These are phyloP conservation scores for Gymnoscopelus braueri DNA, from an alignment of 2,797 vertebrate species.

Conservation along the genomic window DNA sequence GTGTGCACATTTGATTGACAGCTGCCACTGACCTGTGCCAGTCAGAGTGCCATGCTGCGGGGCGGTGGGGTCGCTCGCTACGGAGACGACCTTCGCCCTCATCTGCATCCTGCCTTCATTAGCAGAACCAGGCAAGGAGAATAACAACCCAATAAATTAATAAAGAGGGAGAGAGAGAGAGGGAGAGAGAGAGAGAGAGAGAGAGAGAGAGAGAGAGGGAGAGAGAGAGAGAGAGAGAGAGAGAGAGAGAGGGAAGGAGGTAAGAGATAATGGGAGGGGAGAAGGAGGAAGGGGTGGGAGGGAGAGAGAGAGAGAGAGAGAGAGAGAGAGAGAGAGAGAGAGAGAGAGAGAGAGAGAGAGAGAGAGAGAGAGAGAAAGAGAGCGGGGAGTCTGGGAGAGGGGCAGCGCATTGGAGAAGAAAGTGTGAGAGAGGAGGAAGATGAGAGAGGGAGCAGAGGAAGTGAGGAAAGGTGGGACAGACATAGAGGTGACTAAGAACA, in stretches of 20 bases:
- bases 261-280: slow-evolving; percentile 54
- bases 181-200: slow-evolving; percentile 21
- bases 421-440: slow-evolving; percentile 25
- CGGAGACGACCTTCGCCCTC: slow-evolving; percentile 83
- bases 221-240: slow-evolving; percentile 15
- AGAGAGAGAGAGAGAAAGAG: slow-evolving; percentile 49
- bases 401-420: not conserved
- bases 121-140: slow-evolving; percentile 80
- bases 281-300: slow-evolving; percentile 19
- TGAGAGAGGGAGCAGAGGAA: slow-evolving; percentile 27
- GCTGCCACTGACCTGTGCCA: slow-evolving; percentile 83
- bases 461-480: not conserved
- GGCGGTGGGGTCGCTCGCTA: slow-evolving; percentile 82
- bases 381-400: slow-evolving; percentile 24
- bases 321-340: slow-evolving; percentile 7
- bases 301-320: slow-evolving; percentile 25
- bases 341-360: slow-evolving; percentile 5
- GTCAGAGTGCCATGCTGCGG: slow-evolving; percentile 81
- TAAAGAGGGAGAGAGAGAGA: slow-evolving; percentile 72
- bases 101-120: slow-evolving; percentile 88
- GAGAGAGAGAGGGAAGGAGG: not conserved
- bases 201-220: slow-evolving; percentile 48
- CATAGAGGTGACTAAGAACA: too few relatives aligned
- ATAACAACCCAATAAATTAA: slow-evolving; percentile 87
- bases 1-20: slow-evolving; percentile 81